A percentile compares a stretch with the other conserved stretches of the same genome.
phyloP scores from a whole-genome alignment of 2,113 vertebrate genomes.

The Ameiurus melas region DNA sequence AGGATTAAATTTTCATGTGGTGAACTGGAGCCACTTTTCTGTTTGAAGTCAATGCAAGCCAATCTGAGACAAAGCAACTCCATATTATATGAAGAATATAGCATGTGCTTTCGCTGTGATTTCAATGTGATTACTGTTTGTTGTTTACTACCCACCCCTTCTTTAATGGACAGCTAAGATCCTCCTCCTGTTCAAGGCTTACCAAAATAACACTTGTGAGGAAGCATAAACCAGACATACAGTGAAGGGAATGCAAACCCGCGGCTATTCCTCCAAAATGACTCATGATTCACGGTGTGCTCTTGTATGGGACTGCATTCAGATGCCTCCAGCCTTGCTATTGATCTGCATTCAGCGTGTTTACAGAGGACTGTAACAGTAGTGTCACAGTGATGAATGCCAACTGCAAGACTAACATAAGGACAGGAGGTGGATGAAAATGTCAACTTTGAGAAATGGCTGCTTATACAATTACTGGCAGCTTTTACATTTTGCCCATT shows the following conservation, averaged over 20 bases:
- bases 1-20: too few relatives aligned
- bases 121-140: not conserved
- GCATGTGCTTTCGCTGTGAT: not conserved
- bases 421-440: conserved; percentile 39
- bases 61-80: not conserved
- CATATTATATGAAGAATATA: not conserved
- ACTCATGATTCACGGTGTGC: conserved; percentile 34
- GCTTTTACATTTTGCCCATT: not conserved
- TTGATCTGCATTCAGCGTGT: conserved; percentile 45
- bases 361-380: conserved; percentile 16
- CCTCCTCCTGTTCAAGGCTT: not conserved
- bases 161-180: not conserved
- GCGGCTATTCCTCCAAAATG: not conserved
- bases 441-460: conserved; percentile 12
- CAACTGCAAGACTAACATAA: conserved; percentile 19
- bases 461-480: not conserved
- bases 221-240: not conserved
- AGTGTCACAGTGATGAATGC: conserved; percentile 42
- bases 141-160: not conserved
- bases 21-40: not conserved
- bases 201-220: not conserved
- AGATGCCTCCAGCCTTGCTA: conserved; percentile 43
- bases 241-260: conserved; percentile 17
- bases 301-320: conserved; percentile 32
- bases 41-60: not conserved